Evolutionary conservation across 2,888 invertebrate species (phyloP), one percentile per base, ranked within the genome.

Genomic region (Craniophora ligustri): DNA sequence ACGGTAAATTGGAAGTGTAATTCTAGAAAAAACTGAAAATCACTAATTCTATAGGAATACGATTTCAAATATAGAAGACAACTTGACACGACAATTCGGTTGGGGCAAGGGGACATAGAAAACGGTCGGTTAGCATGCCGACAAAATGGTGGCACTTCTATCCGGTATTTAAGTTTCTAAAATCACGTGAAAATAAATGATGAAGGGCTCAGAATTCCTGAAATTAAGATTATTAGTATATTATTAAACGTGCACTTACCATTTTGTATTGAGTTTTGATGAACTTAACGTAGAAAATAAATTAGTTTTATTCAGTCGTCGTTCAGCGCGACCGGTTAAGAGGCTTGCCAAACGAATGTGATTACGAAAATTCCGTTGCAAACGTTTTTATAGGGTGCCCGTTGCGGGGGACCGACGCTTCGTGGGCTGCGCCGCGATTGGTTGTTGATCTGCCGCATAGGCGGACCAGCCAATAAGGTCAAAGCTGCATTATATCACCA

Each of bases 291-390:
- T 88, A 90, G 78, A 85, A 65, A 86, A 88, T 89, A 91, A 90
- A 83, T 91, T 89, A 92, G 44, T 75, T 63, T 72, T 72, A 72
- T 88, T 91, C 91, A 90, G 91, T 92, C 88, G 87, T 87, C 94
- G 94, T 94, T 94, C 94, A 90, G 94, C 93, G 86, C 82, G 87
- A 94, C 95, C 95, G 93, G 95, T 93, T 90, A 95, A 95, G 95
- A 92, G 94, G 95, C 94, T 95, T 94, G 93, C 95, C 94, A 94
- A 95, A 95, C 95, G 94, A 94, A 94, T 93, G 91, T 91, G 94
- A 92, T 91, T 11, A 74, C 72, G 72, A 81, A 86, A 91, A 88
- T 84, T 82, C 85, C 83, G 85, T 86, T 88, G 79, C 82, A 77
- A 84, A 79, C 75, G 83, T 91, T 94, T 95, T 91, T 96, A 96